Percentiles rank a stretch among this genome's conserved stretches.
Evolutionary conservation across 1,140 invertebrate species (phyloP).

Genomic region (Drosophila kepulauana): DNA sequence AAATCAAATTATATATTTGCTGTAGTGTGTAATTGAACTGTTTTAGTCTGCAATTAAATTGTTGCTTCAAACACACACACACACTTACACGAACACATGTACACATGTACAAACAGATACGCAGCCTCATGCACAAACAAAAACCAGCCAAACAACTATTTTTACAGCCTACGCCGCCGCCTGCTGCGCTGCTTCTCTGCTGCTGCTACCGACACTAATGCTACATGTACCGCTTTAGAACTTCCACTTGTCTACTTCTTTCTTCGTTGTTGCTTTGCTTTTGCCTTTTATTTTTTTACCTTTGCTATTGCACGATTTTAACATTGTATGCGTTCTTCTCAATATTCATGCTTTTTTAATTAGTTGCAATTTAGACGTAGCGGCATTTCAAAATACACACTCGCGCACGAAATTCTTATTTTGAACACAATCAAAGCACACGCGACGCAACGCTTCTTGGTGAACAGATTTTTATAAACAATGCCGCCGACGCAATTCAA

Average conservation of each 20-base stretch:
- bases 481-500: constrained; percentile 47
- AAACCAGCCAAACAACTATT: constrained; percentile 58
- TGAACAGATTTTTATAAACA: constrained; percentile 44
- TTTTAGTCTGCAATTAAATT: constrained; percentile 74
- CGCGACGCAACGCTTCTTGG: constrained; percentile 2
- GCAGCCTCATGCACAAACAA: constrained; percentile 27
- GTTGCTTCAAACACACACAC: constrained; percentile 57
- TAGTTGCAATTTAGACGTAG: constrained; percentile 34
- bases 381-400: constrained; percentile 34
- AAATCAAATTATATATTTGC: constrained; percentile 72
- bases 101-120: constrained; percentile 13
- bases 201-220: constrained; percentile 12
- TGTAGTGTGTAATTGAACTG: constrained; percentile 76
- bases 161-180: constrained; percentile 45
- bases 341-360: constrained; percentile 40
- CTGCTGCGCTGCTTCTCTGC: constrained; percentile 27
- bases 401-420: constrained; percentile 10
- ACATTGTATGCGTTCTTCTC: constrained; percentile 17
- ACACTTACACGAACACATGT: constrained; percentile 30
- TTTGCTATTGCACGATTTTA: constrained; percentile 31
- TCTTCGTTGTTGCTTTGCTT: constrained; percentile 2
- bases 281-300: constrained; percentile 37
- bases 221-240: constrained; percentile 29
- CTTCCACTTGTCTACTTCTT: constrained; percentile 34
- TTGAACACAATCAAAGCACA: constrained; percentile 21